A percentile compares a stretch with the other conserved stretches of the same genome.
These are phyloP conservation scores for Centropus bengalensis DNA, from an alignment of 2,113 vertebrate species.

Conservation along the genomic window DNA sequence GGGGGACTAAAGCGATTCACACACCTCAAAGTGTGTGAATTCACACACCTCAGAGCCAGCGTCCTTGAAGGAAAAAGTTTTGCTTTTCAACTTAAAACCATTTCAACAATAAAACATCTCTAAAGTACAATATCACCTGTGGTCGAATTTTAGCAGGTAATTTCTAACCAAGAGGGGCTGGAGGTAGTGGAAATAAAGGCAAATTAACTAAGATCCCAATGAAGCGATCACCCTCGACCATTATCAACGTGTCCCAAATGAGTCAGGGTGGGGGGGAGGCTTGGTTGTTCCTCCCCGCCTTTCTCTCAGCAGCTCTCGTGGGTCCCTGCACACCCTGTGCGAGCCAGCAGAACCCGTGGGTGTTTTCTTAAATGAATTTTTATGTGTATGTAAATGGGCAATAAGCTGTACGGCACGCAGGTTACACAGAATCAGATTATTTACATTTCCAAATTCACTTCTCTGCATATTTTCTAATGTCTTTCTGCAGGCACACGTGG, in stretches of 20 bases:
- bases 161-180: not conserved
- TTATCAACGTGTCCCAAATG: rapidly evolving
- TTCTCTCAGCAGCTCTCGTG: rapidly evolving
- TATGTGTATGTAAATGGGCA: not conserved
- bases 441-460: not conserved
- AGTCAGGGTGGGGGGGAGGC: not conserved
- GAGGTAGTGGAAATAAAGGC: not conserved
- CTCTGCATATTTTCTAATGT: not conserved
- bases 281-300: not conserved
- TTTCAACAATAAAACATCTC: not conserved
- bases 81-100: not conserved
- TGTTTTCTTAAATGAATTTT: not conserved
- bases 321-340: not conserved
- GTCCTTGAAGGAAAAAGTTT: not conserved
- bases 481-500: not conserved
- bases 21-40: not conserved
- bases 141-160: not conserved
- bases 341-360: rapidly evolving
- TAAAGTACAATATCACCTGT: not conserved
- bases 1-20: not conserved
- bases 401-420: not conserved
- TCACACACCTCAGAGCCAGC: not conserved
- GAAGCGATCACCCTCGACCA: not conserved
- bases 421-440: not conserved
- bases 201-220: not conserved